A percentile compares a stretch with the other conserved stretches of the same genome.
Evolutionary conservation across 2,888 invertebrate genomes (phyloP).

Genomic region (Tinea pellionella): DNA sequence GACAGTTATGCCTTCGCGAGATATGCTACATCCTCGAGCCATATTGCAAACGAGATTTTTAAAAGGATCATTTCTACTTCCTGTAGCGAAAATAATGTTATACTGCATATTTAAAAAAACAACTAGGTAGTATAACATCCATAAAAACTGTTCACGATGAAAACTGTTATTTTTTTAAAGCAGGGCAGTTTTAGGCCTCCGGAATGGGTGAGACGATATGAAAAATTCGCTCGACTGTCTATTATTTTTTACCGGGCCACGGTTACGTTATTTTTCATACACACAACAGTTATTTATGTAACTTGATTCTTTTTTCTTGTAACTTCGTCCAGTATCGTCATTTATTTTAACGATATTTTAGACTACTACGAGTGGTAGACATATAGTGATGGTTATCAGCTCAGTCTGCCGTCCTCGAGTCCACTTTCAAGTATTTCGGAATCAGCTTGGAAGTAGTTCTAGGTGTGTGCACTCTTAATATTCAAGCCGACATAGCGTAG

Average conservation of each 20-base stretch:
- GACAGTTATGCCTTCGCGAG: background rate
- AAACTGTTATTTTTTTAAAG: background rate
- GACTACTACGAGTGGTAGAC: too few relatives aligned
- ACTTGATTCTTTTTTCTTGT: background rate
- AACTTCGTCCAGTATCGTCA: background rate
- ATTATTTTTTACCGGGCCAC: background rate
- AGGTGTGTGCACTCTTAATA: too few relatives aligned
- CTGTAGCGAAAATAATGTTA: background rate
- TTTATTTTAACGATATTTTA: too few relatives aligned
- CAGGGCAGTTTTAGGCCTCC: background rate
- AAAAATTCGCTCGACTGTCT: background rate
- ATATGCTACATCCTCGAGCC: background rate
- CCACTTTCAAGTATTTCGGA: too few relatives aligned
- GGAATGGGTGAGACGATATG: background rate
- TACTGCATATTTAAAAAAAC: background rate
- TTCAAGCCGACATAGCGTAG: too few relatives aligned
- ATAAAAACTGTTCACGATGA: background rate
- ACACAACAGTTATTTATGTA: background rate
- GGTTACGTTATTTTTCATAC: background rate
- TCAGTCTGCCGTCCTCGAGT: too few relatives aligned
- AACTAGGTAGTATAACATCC: background rate
- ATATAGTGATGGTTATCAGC: too few relatives aligned
- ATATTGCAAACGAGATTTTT: background rate
- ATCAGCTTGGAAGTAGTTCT: too few relatives aligned
- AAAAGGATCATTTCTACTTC: background rate